Conservation (phyloP, 2,113 vertebrate species). For the Crotalus helleri region DNA sequence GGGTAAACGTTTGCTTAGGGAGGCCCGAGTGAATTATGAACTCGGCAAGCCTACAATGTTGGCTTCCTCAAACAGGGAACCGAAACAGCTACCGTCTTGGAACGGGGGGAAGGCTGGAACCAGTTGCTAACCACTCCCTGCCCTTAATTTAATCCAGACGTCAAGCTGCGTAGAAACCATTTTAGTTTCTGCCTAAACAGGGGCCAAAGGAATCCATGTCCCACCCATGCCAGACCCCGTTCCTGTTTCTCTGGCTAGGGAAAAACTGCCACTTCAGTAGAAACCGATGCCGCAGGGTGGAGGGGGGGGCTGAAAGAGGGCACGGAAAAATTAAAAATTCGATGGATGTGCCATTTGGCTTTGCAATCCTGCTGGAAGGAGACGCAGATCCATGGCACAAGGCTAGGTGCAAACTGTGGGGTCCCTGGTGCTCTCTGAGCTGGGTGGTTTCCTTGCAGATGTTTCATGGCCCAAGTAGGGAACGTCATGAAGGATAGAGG, state of each 20-base stretch:
- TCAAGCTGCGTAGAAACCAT: background rate
- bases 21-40: background rate
- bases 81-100: background rate
- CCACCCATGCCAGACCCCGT: background rate
- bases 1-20: too few relatives aligned
- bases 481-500: background rate
- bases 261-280: background rate
- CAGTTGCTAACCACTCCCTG: background rate
- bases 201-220: background rate
- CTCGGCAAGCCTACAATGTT: background rate
- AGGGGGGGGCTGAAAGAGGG: too few relatives aligned
- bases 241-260: background rate
- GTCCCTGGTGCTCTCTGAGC: background rate
- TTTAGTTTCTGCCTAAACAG: background rate
- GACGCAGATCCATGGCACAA: fast-evolving
- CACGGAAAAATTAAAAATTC: background rate
- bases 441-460: background rate
- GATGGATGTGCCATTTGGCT: background rate
- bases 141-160: background rate
- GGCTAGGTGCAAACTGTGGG: background rate
- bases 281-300: background rate
- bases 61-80: background rate
- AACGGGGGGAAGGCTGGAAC: background rate
- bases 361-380: background rate
- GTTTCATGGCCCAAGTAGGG: background rate